Evolutionary conservation across 2,888 invertebrate genomes (phyloP).

Genomic region (Polylopha cassiicola): DNA sequence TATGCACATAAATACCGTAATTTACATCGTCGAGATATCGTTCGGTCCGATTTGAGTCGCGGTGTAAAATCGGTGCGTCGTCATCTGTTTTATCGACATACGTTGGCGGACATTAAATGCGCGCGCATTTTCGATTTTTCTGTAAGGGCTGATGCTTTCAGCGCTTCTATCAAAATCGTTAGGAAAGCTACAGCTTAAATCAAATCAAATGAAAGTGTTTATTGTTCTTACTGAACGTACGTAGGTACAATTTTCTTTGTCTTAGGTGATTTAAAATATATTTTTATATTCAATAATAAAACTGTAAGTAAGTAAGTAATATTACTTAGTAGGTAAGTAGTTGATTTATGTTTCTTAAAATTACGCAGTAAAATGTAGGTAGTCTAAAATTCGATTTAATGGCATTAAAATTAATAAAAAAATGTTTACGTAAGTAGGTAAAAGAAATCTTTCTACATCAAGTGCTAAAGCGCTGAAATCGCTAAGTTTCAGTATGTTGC

Average conservation of each 20-base stretch:
- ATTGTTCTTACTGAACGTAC: too few relatives aligned
- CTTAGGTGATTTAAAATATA: too few relatives aligned
- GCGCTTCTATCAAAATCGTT: constrained; percentile 32
- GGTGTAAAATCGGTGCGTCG: constrained; percentile 16
- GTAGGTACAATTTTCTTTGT: too few relatives aligned
- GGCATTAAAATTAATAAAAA: not conserved
- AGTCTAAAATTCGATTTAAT: too few relatives aligned
- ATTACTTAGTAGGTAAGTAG: too few relatives aligned
- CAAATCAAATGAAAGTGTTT: not conserved
- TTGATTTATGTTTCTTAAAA: too few relatives aligned
- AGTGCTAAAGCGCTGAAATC: constrained; percentile 19
- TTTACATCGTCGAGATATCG: constrained; percentile 18
- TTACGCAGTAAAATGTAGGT: too few relatives aligned
- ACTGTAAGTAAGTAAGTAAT: too few relatives aligned
- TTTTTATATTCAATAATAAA: too few relatives aligned
- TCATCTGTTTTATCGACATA: constrained; percentile 19
- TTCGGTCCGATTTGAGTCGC: constrained; percentile 6
- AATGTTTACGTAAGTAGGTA: not conserved
- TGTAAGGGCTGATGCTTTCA: constrained; percentile 25
- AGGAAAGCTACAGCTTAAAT: constrained; percentile 8
- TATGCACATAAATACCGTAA: constrained; percentile 8
- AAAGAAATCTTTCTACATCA: not conserved
- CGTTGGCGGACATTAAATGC: constrained; percentile 29
- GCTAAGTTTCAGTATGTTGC: constrained; percentile 6
- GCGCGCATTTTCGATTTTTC: constrained; percentile 43